These are phyloP conservation scores for Drosophila aldrichi DNA, from an alignment of 2,888 invertebrate genomes.

Conservation along the genomic window DNA sequence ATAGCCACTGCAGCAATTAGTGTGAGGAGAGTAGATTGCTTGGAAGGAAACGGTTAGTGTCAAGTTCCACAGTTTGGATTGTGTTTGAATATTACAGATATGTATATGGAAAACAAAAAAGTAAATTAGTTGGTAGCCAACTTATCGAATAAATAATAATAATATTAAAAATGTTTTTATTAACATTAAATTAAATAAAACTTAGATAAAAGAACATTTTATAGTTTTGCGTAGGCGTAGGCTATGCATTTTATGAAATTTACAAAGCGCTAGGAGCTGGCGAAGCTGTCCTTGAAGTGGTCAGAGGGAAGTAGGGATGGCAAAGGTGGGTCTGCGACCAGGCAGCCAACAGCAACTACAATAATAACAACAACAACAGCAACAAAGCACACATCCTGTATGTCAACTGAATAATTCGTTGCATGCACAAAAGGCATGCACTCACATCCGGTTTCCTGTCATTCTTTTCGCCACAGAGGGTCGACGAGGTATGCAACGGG, in stretches of 20 bases:
- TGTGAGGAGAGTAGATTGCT: neutral
- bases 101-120: neutral
- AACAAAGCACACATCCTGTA: conserved; percentile 79
- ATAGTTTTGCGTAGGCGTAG: conserved; percentile 22
- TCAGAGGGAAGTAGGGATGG: conserved; percentile 6
- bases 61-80: neutral
- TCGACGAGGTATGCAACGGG: conserved; percentile 9
- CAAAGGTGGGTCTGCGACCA: neutral
- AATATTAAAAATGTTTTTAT: too few relatives aligned
- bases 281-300: conserved; percentile 36
- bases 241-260: conserved; percentile 36
- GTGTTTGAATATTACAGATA: neutral
- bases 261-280: conserved; percentile 13
- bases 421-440: conserved; percentile 82
- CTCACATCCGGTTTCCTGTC: conserved; percentile 81
- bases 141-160: too few relatives aligned
- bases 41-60: fast-evolving
- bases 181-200: too few relatives aligned
- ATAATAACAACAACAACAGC: conserved; percentile 56
- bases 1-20: neutral
- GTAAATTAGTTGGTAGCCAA: too few relatives aligned
- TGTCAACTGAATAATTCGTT: conserved; percentile 82
- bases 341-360: conserved; percentile 26
- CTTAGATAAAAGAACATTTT: conserved; percentile 1
- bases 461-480: conserved; percentile 70